Evolutionary conservation across 2,113 vertebrate species (phyloP).

Genomic region (Dolichallabes microphthalmus): DNA sequence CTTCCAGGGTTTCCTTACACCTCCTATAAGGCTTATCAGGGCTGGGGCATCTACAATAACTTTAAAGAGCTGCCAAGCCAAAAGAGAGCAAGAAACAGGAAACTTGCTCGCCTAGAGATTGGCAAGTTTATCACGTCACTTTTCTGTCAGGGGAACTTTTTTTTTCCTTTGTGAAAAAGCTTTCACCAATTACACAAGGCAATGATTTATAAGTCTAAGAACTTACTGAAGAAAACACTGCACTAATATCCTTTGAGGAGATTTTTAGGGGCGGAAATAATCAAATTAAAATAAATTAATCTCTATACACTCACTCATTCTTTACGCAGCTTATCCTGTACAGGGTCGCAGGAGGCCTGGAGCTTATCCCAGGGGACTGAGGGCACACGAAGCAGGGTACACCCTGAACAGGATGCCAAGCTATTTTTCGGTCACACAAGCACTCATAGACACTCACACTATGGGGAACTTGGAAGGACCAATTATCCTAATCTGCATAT

Average conservation of each 20-base stretch:
- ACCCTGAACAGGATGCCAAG: no score
- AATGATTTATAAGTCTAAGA: constrained; percentile 16
- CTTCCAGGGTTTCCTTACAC: not conserved
- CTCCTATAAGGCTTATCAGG: constrained; percentile 44
- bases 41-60: constrained; percentile 61
- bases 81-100: constrained; percentile 54
- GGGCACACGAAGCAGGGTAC: no score
- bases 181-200: constrained; percentile 6
- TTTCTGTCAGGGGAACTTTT: constrained; percentile 49
- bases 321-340: no score
- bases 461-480: no score
- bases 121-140: constrained; percentile 37
- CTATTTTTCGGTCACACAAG: no score
- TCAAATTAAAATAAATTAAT: constrained; percentile 1
- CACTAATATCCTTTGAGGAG: not conserved
- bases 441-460: no score
- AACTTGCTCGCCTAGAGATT: constrained; percentile 55
- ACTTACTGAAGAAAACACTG: not conserved
- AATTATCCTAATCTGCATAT: no score
- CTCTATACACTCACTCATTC: not conserved
- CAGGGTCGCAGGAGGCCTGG: no score
- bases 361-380: no score
- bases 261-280: not conserved
- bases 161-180: not conserved
- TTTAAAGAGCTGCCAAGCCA: constrained; percentile 58